Evolutionary conservation across 2,797 vertebrate species (phyloP), one percentile per base, ranked within the genome.

Genomic region (Poecile montanus): DNA sequence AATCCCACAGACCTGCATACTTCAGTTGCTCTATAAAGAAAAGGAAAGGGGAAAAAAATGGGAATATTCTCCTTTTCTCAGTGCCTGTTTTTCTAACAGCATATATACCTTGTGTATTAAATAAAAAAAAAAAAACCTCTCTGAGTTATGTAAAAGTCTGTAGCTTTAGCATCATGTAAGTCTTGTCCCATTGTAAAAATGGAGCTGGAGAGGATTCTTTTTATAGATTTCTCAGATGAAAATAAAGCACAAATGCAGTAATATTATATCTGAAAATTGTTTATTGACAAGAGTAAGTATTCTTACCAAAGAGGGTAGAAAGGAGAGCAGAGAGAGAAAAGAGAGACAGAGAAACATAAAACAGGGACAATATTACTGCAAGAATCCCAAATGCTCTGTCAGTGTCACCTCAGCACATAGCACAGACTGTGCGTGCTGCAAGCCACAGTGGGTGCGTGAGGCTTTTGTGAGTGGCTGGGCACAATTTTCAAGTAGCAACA

Each of bases 401-500:
- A 54, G 26, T 6, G 1, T 36, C 40, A 45, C 20, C n/a, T 65
- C 40, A 36, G 50, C 61, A 45, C 32, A 34, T 4, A 2, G n/a
- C 26, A 34, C 3, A 2, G n/a, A 45, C 17, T 20, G 50, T 32
- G 40, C 9, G 2, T 36, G n/a, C 17, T 36, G 6, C 50, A 30
- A 53, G 30, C 15, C 5, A 11, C 0, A 2, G 9, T 8, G 2
- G 48, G 7, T 19, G 38, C 0, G 0, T 2, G 13, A 42, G 25
- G 38, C 16, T 54, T 53, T 53, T 53, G 6, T 18, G 25, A 62
- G 30, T 23, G 16, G 25, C 6, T 54, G 48, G 16, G 26, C 26
- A 19, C 26, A 22, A 20, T 77, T 53, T 44, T 25, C 38, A 34
- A 34, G 38, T 8, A 44, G 38, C 38, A 23, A 20, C 20, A 25